Evolutionary conservation across 2,797 vertebrate genomes (phyloP).

Genomic region (Premnoplex brunnescens): DNA sequence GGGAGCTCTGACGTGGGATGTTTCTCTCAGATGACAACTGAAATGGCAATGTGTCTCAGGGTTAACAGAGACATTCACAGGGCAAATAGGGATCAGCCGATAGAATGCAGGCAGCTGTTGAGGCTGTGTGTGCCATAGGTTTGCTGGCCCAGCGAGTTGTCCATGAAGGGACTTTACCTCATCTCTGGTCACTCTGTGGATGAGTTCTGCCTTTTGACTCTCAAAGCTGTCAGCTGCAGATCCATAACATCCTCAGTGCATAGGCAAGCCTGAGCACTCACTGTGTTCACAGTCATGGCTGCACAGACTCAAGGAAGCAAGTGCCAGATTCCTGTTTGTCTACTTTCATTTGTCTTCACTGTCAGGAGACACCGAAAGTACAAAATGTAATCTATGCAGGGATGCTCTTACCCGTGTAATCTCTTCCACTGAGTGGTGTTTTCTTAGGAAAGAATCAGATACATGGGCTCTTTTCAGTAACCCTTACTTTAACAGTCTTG

Average conservation of each 20-base stretch:
- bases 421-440: neutral
- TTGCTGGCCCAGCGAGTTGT: neutral
- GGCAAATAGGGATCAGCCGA: neutral
- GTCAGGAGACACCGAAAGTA: neutral
- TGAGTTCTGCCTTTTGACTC: neutral
- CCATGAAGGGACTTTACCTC: neutral
- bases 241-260: fast-evolving
- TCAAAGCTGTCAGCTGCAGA: neutral
- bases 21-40: neutral
- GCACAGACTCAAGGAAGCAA: neutral
- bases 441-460: neutral
- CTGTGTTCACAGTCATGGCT: neutral
- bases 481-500: neutral
- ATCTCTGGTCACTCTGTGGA: fast-evolving
- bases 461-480: neutral
- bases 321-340: neutral
- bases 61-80: neutral
- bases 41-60: fast-evolving
- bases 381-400: neutral
- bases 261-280: neutral
- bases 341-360: neutral
- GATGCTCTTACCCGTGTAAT: neutral
- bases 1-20: neutral
- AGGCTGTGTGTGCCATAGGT: neutral
- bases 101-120: neutral